A percentile compares a stretch with the other conserved stretches of the same genome.
phyloP scores from a whole-genome alignment of 2,113 vertebrate species.

The Chloropsis cyanopogon region DNA sequence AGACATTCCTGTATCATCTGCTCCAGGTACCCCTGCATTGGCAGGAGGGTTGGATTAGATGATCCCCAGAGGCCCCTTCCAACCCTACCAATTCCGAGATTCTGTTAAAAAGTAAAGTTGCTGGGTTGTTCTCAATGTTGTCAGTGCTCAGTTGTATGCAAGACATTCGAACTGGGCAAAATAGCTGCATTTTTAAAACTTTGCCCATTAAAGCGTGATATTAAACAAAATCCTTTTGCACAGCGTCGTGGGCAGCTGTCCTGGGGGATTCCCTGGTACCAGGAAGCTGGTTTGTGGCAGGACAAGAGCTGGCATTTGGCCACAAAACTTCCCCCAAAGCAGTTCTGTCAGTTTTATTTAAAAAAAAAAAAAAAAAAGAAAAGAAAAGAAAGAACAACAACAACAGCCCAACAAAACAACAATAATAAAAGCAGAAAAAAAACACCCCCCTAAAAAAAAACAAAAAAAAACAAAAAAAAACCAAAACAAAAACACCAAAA shows the following conservation, averaged over 20 bases:
- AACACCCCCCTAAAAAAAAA: neutral
- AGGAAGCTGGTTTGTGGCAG: rapidly evolving
- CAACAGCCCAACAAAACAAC: neutral
- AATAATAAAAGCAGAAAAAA: neutral
- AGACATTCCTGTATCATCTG: neutral
- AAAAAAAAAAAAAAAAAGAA: neutral
- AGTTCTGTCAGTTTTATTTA: neutral
- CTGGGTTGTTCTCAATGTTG: neutral
- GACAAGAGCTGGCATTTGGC: neutral
- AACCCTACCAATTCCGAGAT: neutral
- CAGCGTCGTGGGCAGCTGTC: rapidly evolving
- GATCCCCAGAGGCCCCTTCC: neutral
- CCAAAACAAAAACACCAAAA: neutral
- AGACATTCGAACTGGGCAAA: neutral
- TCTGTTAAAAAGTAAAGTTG: neutral
- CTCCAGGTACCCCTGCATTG: neutral
- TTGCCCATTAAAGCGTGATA: rapidly evolving
- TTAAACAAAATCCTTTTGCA: neutral
- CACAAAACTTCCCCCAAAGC: neutral
- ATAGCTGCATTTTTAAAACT: neutral
- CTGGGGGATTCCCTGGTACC: rapidly evolving
- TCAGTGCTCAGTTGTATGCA: neutral
- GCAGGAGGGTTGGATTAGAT: neutral
- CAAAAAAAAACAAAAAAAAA: no score
- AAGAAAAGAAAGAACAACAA: no score